These are phyloP conservation scores for Rallus limicola DNA, from an alignment of 2,113 vertebrate genomes.

Conservation along the genomic window DNA sequence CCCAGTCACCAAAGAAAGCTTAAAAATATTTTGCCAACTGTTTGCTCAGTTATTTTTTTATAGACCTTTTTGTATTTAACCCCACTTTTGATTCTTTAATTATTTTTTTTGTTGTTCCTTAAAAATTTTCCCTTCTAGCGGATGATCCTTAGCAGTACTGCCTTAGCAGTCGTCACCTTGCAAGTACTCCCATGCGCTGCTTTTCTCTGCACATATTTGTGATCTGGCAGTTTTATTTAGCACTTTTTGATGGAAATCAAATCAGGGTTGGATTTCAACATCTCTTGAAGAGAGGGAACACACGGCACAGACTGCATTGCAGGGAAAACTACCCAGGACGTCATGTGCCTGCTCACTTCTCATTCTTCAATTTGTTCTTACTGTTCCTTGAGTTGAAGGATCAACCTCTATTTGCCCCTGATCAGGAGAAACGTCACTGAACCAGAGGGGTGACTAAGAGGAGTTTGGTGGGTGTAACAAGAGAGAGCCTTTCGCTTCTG, in stretches of 20 bases:
- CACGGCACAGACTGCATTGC: background rate
- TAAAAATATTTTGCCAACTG: constrained; percentile 64
- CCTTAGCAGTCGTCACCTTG: background rate
- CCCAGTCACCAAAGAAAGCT: constrained; percentile 65
- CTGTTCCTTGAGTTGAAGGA: background rate
- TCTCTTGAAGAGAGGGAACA: background rate
- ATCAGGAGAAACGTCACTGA: background rate
- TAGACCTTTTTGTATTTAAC: constrained; percentile 11
- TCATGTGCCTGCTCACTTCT: background rate
- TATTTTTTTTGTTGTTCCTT: background rate
- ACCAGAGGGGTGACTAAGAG: background rate
- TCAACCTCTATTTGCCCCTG: background rate
- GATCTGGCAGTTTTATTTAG: constrained; percentile 16
- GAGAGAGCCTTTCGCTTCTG: background rate
- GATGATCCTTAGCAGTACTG: background rate
- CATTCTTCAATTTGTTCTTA: background rate
- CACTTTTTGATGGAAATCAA: constrained; percentile 3
- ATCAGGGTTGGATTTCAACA: constrained; percentile 6
- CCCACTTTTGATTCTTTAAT: background rate
- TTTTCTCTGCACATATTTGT: background rate
- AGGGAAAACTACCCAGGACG: background rate
- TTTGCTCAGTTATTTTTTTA: constrained; percentile 53
- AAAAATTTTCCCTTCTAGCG: background rate
- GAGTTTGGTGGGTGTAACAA: background rate
- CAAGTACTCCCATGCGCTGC: background rate